Percentiles rank a stretch among this genome's conserved stretches.
Evolutionary conservation across 2,888 invertebrate genomes (phyloP).

Genomic region (Heliconius hortense): DNA sequence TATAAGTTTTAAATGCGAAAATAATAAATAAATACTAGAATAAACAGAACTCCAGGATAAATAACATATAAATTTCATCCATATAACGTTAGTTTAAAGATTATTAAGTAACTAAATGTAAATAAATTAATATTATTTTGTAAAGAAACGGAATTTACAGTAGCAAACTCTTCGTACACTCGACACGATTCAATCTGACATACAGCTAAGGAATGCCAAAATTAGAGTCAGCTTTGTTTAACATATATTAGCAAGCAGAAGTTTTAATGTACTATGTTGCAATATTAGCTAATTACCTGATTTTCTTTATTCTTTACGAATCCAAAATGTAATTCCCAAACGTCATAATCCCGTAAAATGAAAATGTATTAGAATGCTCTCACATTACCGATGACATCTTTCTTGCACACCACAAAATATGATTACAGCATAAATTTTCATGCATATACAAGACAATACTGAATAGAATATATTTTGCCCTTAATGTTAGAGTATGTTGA

Average conservation of each 20-base stretch:
- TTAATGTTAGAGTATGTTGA: conserved; percentile 55
- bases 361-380: conserved; percentile 74
- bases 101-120: background rate
- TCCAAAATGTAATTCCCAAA: conserved; percentile 64
- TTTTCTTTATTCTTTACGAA: conserved; percentile 61
- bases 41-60: background rate
- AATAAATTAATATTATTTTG: conserved; percentile 34
- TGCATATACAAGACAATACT: conserved; percentile 52
- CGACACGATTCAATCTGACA: conserved; percentile 66
- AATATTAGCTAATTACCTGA: conserved; percentile 59
- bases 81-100: background rate
- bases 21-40: background rate
- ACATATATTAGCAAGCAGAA: conserved; percentile 44
- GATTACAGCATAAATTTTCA: conserved; percentile 52
- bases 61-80: background rate
- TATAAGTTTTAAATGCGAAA: conserved; percentile 2
- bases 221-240: conserved; percentile 73
- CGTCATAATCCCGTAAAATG: conserved; percentile 74
- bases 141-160: conserved; percentile 35
- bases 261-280: conserved; percentile 39
- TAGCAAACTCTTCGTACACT: conserved; percentile 49
- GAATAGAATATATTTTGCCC: conserved; percentile 53
- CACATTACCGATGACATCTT: conserved; percentile 82
- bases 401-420: conserved; percentile 61
- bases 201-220: conserved; percentile 76